A percentile compares a stretch with the other conserved stretches of the same genome.
phyloP scores from a whole-genome alignment of 2,888 invertebrate species.

The Napeogenes sylphis region DNA sequence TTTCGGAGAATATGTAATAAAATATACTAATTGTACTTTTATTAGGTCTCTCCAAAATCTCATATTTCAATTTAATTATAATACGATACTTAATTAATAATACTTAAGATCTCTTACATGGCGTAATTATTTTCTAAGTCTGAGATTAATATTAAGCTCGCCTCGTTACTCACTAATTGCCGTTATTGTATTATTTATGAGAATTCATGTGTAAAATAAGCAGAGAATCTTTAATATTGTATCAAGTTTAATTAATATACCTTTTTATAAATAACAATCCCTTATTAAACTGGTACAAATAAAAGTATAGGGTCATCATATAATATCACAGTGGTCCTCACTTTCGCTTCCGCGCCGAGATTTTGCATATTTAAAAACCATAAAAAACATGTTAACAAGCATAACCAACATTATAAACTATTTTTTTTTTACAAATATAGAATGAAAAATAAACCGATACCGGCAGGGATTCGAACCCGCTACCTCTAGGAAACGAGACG shows the following conservation, averaged over 20 bases:
- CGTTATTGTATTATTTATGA: constrained; percentile 4
- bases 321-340: not conserved
- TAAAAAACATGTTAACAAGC: too few relatives aligned
- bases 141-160: constrained; percentile 4
- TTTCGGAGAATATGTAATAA: not conserved
- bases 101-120: constrained; percentile 1
- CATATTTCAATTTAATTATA: not conserved
- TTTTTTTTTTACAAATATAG: too few relatives aligned
- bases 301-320: not conserved
- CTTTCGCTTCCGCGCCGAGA: too few relatives aligned
- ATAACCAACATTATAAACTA: too few relatives aligned
- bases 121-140: not conserved
- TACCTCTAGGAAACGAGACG: too few relatives aligned
- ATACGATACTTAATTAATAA: constrained; percentile 2
- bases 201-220: not conserved
- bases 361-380: too few relatives aligned
- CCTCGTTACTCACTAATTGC: constrained; percentile 3
- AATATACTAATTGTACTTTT: not conserved
- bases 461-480: too few relatives aligned
- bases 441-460: too few relatives aligned
- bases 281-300: not conserved
- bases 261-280: too few relatives aligned
- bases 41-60: too few relatives aligned
- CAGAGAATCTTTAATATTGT: not conserved
- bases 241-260: not conserved